Percentiles rank a stretch among this genome's conserved stretches.
Conservation (phyloP, 2,888 invertebrate genomes). For the Amphipoea oculea region DNA sequence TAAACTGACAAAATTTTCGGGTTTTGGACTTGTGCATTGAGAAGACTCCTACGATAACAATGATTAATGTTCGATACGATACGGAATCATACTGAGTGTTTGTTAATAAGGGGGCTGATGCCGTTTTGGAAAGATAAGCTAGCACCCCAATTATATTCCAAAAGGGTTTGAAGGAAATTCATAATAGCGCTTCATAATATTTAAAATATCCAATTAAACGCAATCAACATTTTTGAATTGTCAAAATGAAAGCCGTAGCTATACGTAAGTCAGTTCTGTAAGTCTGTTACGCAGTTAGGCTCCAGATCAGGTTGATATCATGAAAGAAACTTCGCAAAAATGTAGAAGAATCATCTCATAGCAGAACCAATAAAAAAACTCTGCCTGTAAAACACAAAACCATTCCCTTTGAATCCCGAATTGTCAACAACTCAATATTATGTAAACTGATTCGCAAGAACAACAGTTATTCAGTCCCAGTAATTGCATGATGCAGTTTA, state of each 20-base stretch:
- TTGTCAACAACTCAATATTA: not conserved
- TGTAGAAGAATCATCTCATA: not conserved
- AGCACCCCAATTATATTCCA: too few species aligned
- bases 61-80: too few species aligned
- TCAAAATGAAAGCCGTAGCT: not conserved
- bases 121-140: not conserved
- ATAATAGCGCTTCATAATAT: not conserved
- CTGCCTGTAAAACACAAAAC: not conserved
- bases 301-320: not conserved
- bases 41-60: too few species aligned
- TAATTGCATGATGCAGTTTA: slow-evolving; percentile 53
- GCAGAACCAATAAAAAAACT: not conserved
- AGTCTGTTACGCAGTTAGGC: not conserved
- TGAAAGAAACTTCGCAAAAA: not conserved
- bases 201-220: not conserved
- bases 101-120: too few species aligned
- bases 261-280: not conserved
- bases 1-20: too few species aligned
- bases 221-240: not conserved
- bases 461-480: slow-evolving; percentile 19
- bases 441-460: slow-evolving; percentile 24
- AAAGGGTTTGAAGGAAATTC: too few species aligned
- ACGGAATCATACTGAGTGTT: too few species aligned
- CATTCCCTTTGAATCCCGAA: not conserved
- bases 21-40: too few species aligned